These are phyloP conservation scores for Dromius quadrimaculatus DNA, from an alignment of 2,888 invertebrate genomes.

Conservation along the genomic window DNA sequence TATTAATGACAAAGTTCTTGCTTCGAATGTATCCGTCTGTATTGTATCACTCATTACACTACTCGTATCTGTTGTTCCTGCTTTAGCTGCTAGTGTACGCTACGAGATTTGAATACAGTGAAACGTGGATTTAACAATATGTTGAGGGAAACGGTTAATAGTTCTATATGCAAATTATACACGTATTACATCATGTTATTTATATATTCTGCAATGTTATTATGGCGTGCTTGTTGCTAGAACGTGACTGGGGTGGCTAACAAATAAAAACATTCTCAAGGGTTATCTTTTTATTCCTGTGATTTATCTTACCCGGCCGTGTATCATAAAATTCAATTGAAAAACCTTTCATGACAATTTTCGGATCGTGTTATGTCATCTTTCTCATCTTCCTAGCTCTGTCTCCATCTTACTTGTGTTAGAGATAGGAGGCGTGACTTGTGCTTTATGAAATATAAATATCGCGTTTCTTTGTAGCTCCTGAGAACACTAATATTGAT, in stretches of 20 bases:
- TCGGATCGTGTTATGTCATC: conserved; percentile 30
- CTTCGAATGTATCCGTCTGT: not conserved
- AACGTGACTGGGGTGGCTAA: conserved; percentile 37
- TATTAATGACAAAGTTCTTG: conserved; percentile 46
- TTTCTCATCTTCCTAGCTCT: not conserved
- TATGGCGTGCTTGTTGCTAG: conserved; percentile 44
- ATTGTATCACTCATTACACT: conserved; percentile 13
- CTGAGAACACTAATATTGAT: conserved; percentile 51
- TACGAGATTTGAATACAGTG: conserved; percentile 36
- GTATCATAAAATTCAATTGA: conserved; percentile 51
- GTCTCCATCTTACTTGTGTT: not conserved
- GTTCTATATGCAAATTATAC: conserved; percentile 46
- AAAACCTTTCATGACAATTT: conserved; percentile 50
- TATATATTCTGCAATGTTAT: conserved; percentile 52
- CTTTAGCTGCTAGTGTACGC: conserved; percentile 23
- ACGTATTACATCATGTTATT: conserved; percentile 51
- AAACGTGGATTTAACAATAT: conserved; percentile 32
- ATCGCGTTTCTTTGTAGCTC: conserved; percentile 49
- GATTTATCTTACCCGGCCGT: conserved; percentile 46
- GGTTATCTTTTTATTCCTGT: conserved; percentile 44
- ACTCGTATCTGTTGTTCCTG: not conserved
- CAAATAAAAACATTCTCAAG: conserved; percentile 38
- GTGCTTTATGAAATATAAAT: conserved; percentile 52
- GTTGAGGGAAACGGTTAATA: conserved; percentile 44
- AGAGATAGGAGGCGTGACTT: conserved; percentile 24